Conservation (phyloP, 2,888 invertebrate genomes). For the Cephus sareptanus region DNA sequence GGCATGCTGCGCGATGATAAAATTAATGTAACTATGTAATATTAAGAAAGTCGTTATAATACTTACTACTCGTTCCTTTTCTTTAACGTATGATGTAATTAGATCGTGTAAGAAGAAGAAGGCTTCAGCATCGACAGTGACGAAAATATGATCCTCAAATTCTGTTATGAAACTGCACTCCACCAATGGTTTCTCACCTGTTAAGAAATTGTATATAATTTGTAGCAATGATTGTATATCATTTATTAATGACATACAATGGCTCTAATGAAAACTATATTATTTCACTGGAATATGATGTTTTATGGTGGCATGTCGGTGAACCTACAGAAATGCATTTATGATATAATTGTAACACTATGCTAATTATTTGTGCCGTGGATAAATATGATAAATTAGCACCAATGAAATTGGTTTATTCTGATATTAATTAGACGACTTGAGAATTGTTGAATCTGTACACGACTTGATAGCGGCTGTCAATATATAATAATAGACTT, state of each 20-base stretch:
- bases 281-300: background rate
- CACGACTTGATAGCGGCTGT: background rate
- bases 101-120: constrained; percentile 98
- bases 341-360: background rate
- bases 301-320: background rate
- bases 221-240: background rate
- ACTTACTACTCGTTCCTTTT: constrained; percentile 86
- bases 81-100: constrained; percentile 94
- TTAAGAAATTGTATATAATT: constrained; percentile 26
- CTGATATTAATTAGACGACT: background rate
- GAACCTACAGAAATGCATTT: background rate
- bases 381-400: no score
- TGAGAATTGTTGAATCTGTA: background rate
- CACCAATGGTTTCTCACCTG: constrained; percentile 87
- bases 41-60: background rate
- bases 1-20: constrained; percentile 32
- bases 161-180: constrained; percentile 98
- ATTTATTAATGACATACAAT: background rate
- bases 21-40: constrained; percentile 8
- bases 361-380: background rate
- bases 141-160: constrained; percentile 98
- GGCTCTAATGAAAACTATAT: background rate
- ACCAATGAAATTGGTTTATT: no score
- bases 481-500: background rate
- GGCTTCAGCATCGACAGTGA: constrained; percentile 97